Base-by-base conservation (phyloP, 1,140 invertebrate species). In the Eupeodes corollae region DNA sequence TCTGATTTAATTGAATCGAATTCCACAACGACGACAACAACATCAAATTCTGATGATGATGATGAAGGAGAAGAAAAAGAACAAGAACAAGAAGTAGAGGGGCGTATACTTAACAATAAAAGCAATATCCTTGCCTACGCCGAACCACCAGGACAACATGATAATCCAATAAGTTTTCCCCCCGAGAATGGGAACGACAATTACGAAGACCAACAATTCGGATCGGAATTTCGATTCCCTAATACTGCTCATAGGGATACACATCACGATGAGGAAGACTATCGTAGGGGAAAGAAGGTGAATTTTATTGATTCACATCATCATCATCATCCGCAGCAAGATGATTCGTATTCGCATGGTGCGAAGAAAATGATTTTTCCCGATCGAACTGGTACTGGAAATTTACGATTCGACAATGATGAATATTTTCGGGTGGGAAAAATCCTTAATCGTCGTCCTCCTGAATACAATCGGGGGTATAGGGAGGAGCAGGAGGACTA, bases 361-460 rank as follows among this genome's bases (percentile, higher is more conserved):
- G 56, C 51, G 30, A 45, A 49, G 21, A 53, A 53, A 48, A 60
- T 64, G 54, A 64, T 71, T 47, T 71, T 70, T 50, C 69, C 69
- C 11, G 64, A 64, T 47, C 55, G 69, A 37, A 70, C 69, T 18
- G 69, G 69, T 50, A 70, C 68, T 10, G 69, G 68, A 30, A 66
- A 69, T 47, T 51, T 70, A 26, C 59, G 56, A 55, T 56, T 70
- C 26, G 66, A 67, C 51, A 54, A 49, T 15, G 42, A 50, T 30
- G 35, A 52, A 49, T 48, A 52, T 26, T 26, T 26, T 26, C 21
- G 21, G 21, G 21, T 26, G 3, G 21, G 21, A 8, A 26, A 26
- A 26, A 14, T 33, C 14, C 9, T 13, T 12, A 31, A 44, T 19
- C 19, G 14, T 14, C 32, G 11, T 21, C n/a, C 11, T 31, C 15